Evolutionary conservation across 2,888 invertebrate genomes (phyloP).

Genomic region (Zootermopsis nevadensis): DNA sequence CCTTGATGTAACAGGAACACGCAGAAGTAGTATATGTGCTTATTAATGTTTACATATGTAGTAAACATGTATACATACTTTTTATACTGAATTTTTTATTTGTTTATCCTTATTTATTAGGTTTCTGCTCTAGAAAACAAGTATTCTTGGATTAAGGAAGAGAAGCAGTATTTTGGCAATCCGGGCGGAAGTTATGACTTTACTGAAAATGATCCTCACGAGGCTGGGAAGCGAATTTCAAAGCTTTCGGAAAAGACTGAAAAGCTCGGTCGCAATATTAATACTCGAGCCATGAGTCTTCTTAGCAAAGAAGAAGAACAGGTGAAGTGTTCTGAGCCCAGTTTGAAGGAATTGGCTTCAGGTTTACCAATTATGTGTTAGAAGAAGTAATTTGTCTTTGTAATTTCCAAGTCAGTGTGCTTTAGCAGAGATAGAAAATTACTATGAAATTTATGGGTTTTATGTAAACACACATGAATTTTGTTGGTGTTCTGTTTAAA

Average conservation of each 20-base stretch:
- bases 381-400: no score
- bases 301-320: slow-evolving; percentile 88
- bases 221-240: slow-evolving; percentile 67
- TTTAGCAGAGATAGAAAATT: no score
- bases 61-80: neutral
- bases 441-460: no score
- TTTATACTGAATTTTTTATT: neutral
- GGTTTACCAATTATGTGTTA: no score
- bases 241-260: slow-evolving; percentile 72
- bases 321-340: slow-evolving; percentile 60
- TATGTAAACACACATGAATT: no score
- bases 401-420: no score
- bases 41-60: neutral
- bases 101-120: neutral
- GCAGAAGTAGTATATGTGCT: no score
- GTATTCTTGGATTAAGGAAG: slow-evolving; percentile 82
- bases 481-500: no score
- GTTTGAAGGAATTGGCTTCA: no score
- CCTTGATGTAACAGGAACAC: no score
- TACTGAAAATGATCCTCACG: slow-evolving; percentile 69
- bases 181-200: slow-evolving; percentile 77
- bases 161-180: slow-evolving; percentile 81
- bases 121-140: slow-evolving; percentile 58
- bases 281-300: slow-evolving; percentile 87
- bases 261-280: slow-evolving; percentile 77